Evolutionary conservation across 2,888 invertebrate species (phyloP).

Genomic region (Petrolisthes cinctipes): DNA sequence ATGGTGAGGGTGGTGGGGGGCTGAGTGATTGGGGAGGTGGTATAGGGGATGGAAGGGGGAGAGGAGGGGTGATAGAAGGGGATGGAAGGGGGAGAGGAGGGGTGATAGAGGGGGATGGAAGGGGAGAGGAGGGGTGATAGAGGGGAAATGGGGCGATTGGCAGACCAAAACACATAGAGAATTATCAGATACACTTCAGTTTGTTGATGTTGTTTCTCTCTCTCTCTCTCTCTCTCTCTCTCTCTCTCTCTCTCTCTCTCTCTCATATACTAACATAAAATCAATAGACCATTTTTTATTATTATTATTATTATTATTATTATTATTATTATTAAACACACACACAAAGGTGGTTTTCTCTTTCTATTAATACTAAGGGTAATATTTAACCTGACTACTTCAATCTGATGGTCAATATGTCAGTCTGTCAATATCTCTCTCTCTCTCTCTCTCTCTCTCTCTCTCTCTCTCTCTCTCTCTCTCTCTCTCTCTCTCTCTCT

Average conservation of each 20-base stretch:
- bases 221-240: neutral
- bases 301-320: neutral
- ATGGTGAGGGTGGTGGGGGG: neutral
- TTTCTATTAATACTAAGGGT: neutral
- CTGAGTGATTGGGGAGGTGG: neutral
- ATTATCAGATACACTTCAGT: neutral
- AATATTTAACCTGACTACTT: neutral
- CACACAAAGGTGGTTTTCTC: neutral
- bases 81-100: neutral
- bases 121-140: neutral
- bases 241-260: slow-evolving; percentile 2
- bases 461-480: slow-evolving; percentile 26
- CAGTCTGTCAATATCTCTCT: too few species aligned
- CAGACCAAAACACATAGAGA: neutral
- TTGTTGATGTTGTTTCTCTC: neutral
- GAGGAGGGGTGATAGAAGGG: neutral
- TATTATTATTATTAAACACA: too few species aligned
- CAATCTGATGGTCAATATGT: neutral
- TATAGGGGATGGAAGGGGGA: neutral
- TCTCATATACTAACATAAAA: too few species aligned
- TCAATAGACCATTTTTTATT: neutral
- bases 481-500: slow-evolving; percentile 10
- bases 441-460: slow-evolving; percentile 22
- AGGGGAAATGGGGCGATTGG: neutral
- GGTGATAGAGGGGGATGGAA: neutral